Conservation (phyloP, 2,888 invertebrate species). For the Mythimna pallens region DNA sequence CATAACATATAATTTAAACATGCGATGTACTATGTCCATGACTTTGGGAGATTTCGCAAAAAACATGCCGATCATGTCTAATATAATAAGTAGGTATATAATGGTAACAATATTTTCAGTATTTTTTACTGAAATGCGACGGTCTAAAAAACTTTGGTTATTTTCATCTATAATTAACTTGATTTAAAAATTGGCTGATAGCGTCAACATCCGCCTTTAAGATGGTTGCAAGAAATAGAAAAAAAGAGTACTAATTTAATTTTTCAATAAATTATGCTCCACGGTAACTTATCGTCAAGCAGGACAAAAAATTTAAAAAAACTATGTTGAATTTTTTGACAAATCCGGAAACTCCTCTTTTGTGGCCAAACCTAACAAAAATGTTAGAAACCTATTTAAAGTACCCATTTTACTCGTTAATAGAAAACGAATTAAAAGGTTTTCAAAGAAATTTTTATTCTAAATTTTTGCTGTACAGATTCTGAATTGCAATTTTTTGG, state of each 20-base stretch:
- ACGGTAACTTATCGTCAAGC: background rate
- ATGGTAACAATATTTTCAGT: background rate
- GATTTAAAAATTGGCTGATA: background rate
- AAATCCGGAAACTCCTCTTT: conserved; percentile 2
- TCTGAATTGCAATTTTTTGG: conserved; percentile 33
- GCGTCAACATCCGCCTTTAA: background rate
- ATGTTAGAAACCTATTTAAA: conserved; percentile 14
- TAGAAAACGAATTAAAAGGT: conserved; percentile 31
- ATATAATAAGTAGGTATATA: background rate
- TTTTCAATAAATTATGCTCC: background rate
- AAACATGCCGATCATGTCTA: too few species aligned
- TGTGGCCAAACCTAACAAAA: conserved; percentile 21
- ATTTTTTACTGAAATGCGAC: background rate
- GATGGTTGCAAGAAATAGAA: background rate
- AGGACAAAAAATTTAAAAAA: background rate
- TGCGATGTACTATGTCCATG: too few species aligned
- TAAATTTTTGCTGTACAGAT: conserved; percentile 6
- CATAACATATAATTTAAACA: too few species aligned
- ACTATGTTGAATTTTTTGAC: background rate
- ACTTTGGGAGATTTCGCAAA: too few species aligned
- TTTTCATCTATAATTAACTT: background rate
- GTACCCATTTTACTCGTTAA: conserved; percentile 27
- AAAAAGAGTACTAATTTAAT: background rate
- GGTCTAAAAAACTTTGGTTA: background rate
- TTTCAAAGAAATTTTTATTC: background rate